Base-by-base conservation (phyloP, 2,888 invertebrate species). In the Thelaira solivaga region DNA sequence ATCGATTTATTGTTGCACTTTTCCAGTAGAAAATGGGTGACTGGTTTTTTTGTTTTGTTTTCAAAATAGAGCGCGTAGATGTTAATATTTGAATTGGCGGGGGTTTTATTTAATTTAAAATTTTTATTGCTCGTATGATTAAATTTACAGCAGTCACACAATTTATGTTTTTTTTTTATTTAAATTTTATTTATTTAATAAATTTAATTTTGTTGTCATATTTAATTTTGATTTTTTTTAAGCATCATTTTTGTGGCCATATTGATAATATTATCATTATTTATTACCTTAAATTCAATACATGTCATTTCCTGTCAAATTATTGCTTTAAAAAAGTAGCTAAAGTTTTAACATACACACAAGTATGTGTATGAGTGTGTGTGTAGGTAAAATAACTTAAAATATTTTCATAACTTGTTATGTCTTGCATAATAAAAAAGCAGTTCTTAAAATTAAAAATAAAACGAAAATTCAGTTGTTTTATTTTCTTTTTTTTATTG, bases 291-390 rank as follows among this genome's bases (percentile, higher is more conserved):
- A 65, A 65, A 74, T 78, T 78, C 74, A 78, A 78, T 72, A 73
- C 72, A 76, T 80, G 68, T 55, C 69, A 81, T 79, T 81, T 81
- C 81, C 81, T 81, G 81, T 79, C 80, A 80, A 79, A 81, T 73
- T 64, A 69, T 68, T 61, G 39, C 22, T 31, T 11, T 7, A 29
- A 57, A 41, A n/a, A 59, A 53, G 4, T 4, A 7, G 6, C 43
- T 36, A 51, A 47, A 51, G 22, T 41, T 49, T 6, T 59, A 34
- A 16, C 16, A 20, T 45, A 34, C 22, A 10, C 10, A 34, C 22
- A 62, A 22, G 31, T 20, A 7, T 62, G 11, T 16, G 5, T 31
- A 5, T 26, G 18, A 18, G 4, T 20, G 11, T 29, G n/a, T 41
- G 26, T 57, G 8, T 24, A 26, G 31, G 18, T 43, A 55, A 55